phyloP scores from a whole-genome alignment of 2,888 invertebrate species.

The Emmelina monodactyla region DNA sequence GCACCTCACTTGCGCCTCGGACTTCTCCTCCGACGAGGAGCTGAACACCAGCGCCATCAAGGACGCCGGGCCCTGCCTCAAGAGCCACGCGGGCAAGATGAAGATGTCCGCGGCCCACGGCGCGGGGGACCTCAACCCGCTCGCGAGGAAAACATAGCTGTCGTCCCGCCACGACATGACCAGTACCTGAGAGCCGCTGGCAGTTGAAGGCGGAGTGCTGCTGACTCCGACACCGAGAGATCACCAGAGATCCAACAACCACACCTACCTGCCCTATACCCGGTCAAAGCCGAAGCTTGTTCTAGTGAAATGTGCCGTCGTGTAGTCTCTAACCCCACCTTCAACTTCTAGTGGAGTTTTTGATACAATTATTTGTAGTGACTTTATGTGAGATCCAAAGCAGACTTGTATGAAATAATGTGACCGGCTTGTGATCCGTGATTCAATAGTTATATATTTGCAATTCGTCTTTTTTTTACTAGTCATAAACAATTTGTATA shows the following conservation, averaged over 20 bases:
- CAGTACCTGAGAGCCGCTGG: not conserved
- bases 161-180: not conserved
- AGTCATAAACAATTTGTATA: constrained; percentile 60
- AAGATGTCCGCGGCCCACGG: constrained; percentile 50
- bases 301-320: constrained; percentile 16
- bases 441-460: constrained; percentile 30
- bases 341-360: constrained; percentile 30
- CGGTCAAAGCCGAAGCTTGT: constrained; percentile 17
- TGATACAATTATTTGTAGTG: constrained; percentile 25
- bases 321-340: constrained; percentile 4
- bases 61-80: constrained; percentile 39
- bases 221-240: too few relatives aligned
- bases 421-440: constrained; percentile 24
- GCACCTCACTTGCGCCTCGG: constrained; percentile 46
- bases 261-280: too few relatives aligned
- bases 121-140: constrained; percentile 49
- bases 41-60: constrained; percentile 32
- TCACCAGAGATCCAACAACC: too few relatives aligned
- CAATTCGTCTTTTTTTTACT: constrained; percentile 52
- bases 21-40: constrained; percentile 45
- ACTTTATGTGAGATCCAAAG: constrained; percentile 39
- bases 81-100: constrained; percentile 33
- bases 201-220: not conserved
- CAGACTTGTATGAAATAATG: constrained; percentile 36
- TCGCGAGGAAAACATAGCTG: constrained; percentile 43